Base-by-base conservation (phyloP, 1,140 invertebrate genomes). In the Helicoverpa armigera region DNA sequence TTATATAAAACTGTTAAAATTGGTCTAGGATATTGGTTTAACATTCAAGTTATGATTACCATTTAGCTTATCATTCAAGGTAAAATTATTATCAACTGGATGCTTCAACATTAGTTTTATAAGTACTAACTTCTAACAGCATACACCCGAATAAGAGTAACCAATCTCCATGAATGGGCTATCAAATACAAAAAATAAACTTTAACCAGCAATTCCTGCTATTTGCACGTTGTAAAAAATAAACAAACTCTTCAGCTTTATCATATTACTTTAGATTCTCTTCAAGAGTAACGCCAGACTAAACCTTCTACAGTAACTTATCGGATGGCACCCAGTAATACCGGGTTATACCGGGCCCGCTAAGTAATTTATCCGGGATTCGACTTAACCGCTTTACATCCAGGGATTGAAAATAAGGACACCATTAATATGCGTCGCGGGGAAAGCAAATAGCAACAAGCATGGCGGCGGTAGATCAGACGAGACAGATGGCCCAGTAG, bases 351-450 rank as follows among this genome's bases (percentile, higher is more conserved):
- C 80, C 79, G 84, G 78, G 83, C 70, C 86, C 81, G 82, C 87
- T 89, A 86, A 89, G 90, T 90, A 90, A 91, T 90, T 90, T 90
- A 90, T 91, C 89, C 86, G 84, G 86, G 88, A 86, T 90, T 87
- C 85, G 83, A 89, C 86, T 88, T 86, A 88, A 89, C 89, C 88
- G 84, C 87, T 86, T 85, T 86, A 87, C 88, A 89, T 89, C 86
- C 85, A 80, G 81, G 90, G 89, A 90, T 91, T 90, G 90, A 89
- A 91, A 90, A 90, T 91, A 91, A 91, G 85, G 86, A 88, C 82
- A 80, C 85, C 87, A 90, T 91, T 91, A 91, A 90, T 90, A 90
- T 90, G 85, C 88, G 88, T 90, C 85, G 87, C 84, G 82, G 83
- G 86, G 84, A 85, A 80, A 83, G 85, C 86, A 87, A 89, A 89